Percentiles rank a stretch among this genome's conserved stretches.
Evolutionary conservation across 2,797 vertebrate species (phyloP).

Genomic region (Enteromius argenteus): DNA sequence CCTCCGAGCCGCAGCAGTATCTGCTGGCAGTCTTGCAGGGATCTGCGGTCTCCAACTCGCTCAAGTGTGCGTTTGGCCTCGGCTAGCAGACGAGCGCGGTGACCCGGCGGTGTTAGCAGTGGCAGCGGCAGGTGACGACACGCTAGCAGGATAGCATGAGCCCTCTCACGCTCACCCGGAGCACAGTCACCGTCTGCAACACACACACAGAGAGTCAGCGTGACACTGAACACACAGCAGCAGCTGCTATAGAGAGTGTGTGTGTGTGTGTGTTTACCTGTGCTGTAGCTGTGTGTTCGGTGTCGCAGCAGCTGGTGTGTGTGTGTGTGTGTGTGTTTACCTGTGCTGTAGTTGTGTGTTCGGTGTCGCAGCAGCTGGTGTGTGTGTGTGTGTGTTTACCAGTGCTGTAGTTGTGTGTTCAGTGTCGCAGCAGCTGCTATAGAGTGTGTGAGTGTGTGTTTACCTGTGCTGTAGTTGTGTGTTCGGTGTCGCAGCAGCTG

Average conservation of each 20-base stretch:
- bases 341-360: too few relatives aligned
- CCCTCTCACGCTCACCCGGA: slow-evolving; percentile 89
- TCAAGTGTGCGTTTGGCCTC: slow-evolving; percentile 96
- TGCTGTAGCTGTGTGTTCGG: too few relatives aligned
- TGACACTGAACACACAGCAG: slow-evolving; percentile 1
- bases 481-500: too few relatives aligned
- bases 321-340: too few relatives aligned
- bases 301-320: too few relatives aligned
- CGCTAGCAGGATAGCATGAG: slow-evolving; percentile 93
- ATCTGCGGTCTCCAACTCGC: slow-evolving; percentile 93
- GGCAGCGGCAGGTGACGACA: slow-evolving; percentile 95
- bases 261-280: too few relatives aligned
- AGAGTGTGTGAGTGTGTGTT: slow-evolving; percentile 39
- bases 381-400: neutral
- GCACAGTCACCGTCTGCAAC: slow-evolving; percentile 73
- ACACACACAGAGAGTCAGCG: neutral
- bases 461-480: slow-evolving; percentile 68
- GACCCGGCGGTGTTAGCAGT: slow-evolving; percentile 91
- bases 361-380: too few relatives aligned
- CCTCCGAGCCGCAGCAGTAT: slow-evolving; percentile 93
- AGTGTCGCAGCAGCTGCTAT: too few relatives aligned
- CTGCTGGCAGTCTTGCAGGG: slow-evolving; percentile 94
- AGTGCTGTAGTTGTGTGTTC: too few relatives aligned
- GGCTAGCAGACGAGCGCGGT: slow-evolving; percentile 90
- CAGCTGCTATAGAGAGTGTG: neutral